Conservation (phyloP, 1,140 invertebrate species). For the Harlomillsia oculata region DNA sequence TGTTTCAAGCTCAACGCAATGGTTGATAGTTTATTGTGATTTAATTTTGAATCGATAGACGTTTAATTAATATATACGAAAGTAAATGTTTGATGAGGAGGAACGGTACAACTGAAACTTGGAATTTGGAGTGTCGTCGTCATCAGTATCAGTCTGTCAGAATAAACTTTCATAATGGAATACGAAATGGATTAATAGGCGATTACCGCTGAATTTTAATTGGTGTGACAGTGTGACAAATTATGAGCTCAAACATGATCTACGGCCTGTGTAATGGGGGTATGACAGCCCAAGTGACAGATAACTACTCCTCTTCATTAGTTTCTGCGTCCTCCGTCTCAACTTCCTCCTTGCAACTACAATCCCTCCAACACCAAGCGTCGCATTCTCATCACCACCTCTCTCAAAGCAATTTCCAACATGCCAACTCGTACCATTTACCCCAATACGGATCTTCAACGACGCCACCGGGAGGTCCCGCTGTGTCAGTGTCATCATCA, state of each 20-base stretch:
- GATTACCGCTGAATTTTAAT: no score
- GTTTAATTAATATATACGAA: no score
- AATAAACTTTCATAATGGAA: no score
- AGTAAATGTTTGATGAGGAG: no score
- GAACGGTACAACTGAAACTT: no score
- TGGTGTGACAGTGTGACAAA: constrained; percentile 5
- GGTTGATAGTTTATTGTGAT: no score
- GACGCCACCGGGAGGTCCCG: background rate
- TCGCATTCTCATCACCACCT: background rate
- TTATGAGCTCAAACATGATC: constrained; percentile 34
- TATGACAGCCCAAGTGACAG: constrained; percentile 30
- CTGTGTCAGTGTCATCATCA: background rate
- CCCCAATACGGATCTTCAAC: constrained; percentile 6
- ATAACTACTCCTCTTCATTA: constrained; percentile 4
- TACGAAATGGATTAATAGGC: no score
- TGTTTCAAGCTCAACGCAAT: no score
- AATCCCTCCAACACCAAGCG: constrained; percentile 4
- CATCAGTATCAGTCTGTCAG: no score
- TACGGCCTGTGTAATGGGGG: constrained; percentile 30
- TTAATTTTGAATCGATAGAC: no score
- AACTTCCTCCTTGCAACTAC: constrained; percentile 13
- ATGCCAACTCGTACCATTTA: constrained; percentile 8
- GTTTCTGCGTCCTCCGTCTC: constrained; percentile 8
- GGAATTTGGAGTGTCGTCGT: no score
- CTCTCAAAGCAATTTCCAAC: background rate